Base-by-base conservation (phyloP, 2,888 invertebrate genomes). In the Drosophila parthenogenetica region DNA sequence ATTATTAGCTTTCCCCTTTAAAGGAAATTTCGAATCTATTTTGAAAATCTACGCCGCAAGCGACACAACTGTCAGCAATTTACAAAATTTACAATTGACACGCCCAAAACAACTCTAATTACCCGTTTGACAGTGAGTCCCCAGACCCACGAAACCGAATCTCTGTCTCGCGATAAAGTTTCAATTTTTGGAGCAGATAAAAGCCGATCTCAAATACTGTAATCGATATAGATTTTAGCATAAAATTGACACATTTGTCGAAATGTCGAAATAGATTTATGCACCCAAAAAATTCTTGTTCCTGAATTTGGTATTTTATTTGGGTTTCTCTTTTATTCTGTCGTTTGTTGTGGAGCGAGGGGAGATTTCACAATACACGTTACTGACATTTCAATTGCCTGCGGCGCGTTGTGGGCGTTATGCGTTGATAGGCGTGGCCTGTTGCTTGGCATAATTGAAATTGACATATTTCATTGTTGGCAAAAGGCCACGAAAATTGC, bases 391-490 rank as follows among this genome's bases (percentile, higher is more conserved):
- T 81, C 70, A 62, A 81, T 73, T 79, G 85, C 87, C 84, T 69
- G 79, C 68, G 79, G 86, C 68, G 86, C 68, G 22, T 11, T 46
- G 45, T 49, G 43, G 50, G 29, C 32, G 58, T 42, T 40, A 13
- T 42, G 50, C 32, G 13, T 19, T 11, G 14, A 14, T 16, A 16
- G 61, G 49, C 42, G 66, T 61, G 62, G 65, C 54, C 29, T 70
- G 70, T 79, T 66, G 66, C 59, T 59, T 40, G 65, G 61, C 69
- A 74, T 84, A 84, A 84, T 84, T 84, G 83, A 84, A 84, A 88
- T 84, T 84, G 83, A 84, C 83, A 88, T 86, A 84, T 84, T 84
- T 84, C 80, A 77, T 75, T 88, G 87, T 86, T 50, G 66, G 60
- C 46, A 48, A 69, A 70, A 59, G 64, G 84, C 81, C 62, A 60